A percentile compares a stretch with the other conserved stretches of the same genome.
These are phyloP conservation scores for Periplaneta americana DNA, from an alignment of 1,140 invertebrate species.

Conservation along the genomic window DNA sequence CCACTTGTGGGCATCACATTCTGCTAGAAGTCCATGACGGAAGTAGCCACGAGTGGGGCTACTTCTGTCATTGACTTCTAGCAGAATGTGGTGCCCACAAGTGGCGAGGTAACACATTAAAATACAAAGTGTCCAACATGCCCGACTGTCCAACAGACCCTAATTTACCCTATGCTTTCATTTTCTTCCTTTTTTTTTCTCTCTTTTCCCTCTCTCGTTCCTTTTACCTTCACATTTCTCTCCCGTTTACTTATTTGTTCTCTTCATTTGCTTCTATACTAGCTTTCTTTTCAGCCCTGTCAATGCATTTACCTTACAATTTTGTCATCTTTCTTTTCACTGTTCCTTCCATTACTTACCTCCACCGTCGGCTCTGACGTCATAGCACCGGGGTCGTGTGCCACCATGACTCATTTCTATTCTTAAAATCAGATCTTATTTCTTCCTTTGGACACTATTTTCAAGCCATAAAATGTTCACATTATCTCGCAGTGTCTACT, in stretches of 20 bases:
- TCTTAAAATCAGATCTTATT: background rate
- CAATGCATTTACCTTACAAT: background rate
- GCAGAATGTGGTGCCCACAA: no score
- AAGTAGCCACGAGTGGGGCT: no score
- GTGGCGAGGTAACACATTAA: no score
- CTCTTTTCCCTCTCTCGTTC: background rate
- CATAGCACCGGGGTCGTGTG: background rate
- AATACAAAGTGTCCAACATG: no score
- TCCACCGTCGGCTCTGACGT: background rate
- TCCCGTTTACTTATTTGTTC: background rate
- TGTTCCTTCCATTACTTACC: no score
- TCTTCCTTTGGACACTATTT: background rate
- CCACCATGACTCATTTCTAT: background rate
- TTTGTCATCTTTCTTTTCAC: background rate
- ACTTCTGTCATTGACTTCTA: no score
- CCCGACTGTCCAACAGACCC: no score
- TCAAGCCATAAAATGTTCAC: background rate
- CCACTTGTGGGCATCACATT: no score
- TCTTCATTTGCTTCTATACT: background rate
- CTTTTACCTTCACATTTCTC: background rate
- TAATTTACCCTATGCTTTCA: no score
- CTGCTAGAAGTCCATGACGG: no score
- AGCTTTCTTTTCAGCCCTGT: background rate
- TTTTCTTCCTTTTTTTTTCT: background rate
- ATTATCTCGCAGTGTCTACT: background rate